These are phyloP conservation scores for Lanistes nyassanus DNA, from an alignment of 1,140 invertebrate genomes.

Conservation along the genomic window DNA sequence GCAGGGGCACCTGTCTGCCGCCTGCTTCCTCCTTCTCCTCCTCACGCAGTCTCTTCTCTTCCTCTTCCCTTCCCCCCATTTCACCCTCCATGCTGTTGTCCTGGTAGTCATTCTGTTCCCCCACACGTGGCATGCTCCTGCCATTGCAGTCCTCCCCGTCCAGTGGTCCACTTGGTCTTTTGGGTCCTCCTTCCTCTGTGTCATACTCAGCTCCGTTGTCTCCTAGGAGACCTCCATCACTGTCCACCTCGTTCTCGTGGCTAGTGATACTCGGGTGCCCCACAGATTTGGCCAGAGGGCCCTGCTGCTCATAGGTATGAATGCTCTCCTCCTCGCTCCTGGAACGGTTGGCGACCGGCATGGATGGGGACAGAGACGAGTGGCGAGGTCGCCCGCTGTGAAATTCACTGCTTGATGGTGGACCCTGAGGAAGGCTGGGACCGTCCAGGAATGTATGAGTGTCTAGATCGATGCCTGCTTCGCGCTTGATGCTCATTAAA, in stretches of 20 bases:
- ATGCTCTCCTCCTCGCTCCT: no score
- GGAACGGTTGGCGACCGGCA: no score
- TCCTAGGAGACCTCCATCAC: background rate
- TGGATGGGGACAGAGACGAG: background rate
- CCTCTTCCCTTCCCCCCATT: constrained; percentile 16
- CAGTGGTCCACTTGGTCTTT: no score
- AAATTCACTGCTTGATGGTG: background rate
- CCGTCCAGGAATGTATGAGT: constrained; percentile 20
- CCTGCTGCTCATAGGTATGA: no score
- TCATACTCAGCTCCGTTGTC: background rate
- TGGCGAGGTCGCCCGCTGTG: background rate
- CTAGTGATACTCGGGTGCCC: no score
- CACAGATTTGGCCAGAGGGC: no score
- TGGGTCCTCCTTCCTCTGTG: background rate
- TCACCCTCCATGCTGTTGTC: constrained; percentile 5
- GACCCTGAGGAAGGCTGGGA: background rate
- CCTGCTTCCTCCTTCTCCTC: background rate
- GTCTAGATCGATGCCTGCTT: constrained; percentile 27
- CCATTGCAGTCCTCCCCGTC: no score
- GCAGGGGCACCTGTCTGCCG: background rate
- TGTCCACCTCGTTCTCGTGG: no score
- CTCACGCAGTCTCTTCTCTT: background rate
- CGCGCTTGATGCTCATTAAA: constrained; percentile 39
- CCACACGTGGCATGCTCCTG: constrained; percentile 16
- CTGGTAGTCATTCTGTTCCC: constrained; percentile 15